Evolutionary conservation across 2,888 invertebrate genomes (phyloP), one percentile per base, ranked within the genome.

Genomic region (Temnothorax rugatulus): DNA sequence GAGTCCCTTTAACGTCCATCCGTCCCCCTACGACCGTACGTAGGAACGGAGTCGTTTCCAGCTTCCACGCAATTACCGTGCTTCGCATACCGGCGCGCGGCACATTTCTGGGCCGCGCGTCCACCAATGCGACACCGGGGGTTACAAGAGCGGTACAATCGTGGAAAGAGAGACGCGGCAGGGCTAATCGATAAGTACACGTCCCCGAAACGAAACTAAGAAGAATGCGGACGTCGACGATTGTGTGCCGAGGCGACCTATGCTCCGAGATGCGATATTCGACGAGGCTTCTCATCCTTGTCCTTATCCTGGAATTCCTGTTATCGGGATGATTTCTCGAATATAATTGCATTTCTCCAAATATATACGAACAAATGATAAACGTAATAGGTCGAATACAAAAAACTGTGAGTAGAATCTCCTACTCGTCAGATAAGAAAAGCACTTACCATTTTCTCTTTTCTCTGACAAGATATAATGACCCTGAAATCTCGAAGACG

Each of bases 121-220:
- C 68, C 15, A 38, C 86, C 86, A 83, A 86, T 86, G 89, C 89
- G 90, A 89, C 89, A 89, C 87, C 74, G 89, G 76, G 85, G 41
- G 84, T 29, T 69, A 89, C 90, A 90, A 88, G 88, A 90, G 88
- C 86, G 88, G 89, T 88, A 90, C 90, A 88, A 90, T 90, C 88
- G 89, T 86, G 88, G 88, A 90, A 88, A 88, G 88, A 87, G 90
- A 88, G 81, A 77, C 47, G 21, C 83, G 83, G 84, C 88, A 82
- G 61, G 85, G 85, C 86, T 89, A 89, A 90, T 90, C 90, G 90
- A 90, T 90, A 90, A 89, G 90, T 86, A 90, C 71, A 81, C 90
- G 87, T 85, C 85, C 85, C 89, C 84, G 84, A 90, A 89, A 87
- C 86, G 85, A 90, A 89, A 88, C 88, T 87, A 85, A 87, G 83